These are phyloP conservation scores for Clarias magur DNA, from an alignment of 2,113 vertebrate species.

Conservation along the genomic window DNA sequence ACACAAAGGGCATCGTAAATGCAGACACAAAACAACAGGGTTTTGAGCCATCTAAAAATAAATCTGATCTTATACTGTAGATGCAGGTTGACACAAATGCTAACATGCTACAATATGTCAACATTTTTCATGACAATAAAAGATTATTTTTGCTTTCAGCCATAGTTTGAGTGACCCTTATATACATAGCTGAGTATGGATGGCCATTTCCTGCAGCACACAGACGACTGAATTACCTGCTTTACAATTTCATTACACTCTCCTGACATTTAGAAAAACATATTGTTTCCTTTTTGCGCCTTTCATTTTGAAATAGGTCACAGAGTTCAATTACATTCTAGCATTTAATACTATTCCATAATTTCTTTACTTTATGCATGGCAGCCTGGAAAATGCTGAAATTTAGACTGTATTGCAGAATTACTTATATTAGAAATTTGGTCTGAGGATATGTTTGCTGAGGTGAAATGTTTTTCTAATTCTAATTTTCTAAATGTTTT, in stretches of 20 bases:
- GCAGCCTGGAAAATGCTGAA: not conserved
- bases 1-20: slow-evolving; percentile 52
- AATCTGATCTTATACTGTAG: not conserved
- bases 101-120: not conserved
- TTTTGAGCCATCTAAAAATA: not conserved
- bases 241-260: slow-evolving; percentile 26
- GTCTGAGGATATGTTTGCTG: not conserved
- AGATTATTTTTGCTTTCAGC: not conserved
- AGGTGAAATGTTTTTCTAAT: not conserved
- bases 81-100: not conserved
- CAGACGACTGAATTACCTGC: not conserved
- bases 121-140: not conserved
- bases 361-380: not conserved
- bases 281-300: slow-evolving; percentile 11
- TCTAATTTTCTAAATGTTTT: not conserved
- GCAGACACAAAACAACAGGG: slow-evolving; percentile 40
- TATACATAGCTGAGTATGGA: not conserved
- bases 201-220: not conserved
- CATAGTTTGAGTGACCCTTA: not conserved
- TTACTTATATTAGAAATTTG: no score
- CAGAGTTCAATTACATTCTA: slow-evolving; percentile 30
- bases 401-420: not conserved
- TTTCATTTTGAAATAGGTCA: slow-evolving; percentile 27
- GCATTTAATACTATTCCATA: not conserved
- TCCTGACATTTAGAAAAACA: slow-evolving; percentile 41